Conservation (phyloP, 1,140 invertebrate species). For the Phthorimaea operculella region DNA sequence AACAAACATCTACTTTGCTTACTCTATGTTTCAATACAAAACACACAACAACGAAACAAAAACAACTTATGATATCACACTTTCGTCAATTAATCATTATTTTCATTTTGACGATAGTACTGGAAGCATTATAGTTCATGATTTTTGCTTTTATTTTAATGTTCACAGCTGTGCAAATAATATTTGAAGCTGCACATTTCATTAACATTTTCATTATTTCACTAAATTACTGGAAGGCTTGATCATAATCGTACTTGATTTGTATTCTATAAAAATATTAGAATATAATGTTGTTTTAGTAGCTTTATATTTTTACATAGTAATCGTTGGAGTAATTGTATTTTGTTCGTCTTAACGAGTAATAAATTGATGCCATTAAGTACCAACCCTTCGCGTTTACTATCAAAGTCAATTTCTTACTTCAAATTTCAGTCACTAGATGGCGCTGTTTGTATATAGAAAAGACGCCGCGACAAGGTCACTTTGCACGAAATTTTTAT, state of each 20-base stretch:
- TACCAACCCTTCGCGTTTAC: conserved; percentile 20
- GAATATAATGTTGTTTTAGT: conserved; percentile 59
- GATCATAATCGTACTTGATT: conserved; percentile 58
- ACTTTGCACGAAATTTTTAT: conserved; percentile 2
- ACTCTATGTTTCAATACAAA: conserved; percentile 53
- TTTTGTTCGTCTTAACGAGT: conserved; percentile 40
- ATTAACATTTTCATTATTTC: conserved; percentile 43
- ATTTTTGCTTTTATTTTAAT: conserved; percentile 26
- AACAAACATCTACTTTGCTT: conserved; percentile 34
- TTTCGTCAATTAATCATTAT: conserved; percentile 40
- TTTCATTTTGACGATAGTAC: conserved; percentile 34
- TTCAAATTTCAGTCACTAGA: conserved; percentile 15
- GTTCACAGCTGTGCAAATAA: conserved; percentile 57
- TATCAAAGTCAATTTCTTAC: neutral
- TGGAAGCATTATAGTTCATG: conserved; percentile 49
- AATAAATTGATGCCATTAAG: conserved; percentile 12
- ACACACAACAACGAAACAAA: conserved; percentile 63
- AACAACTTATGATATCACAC: conserved; percentile 65
- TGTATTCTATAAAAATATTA: conserved; percentile 68
- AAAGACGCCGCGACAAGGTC: conserved; percentile 14
- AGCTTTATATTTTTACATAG: conserved; percentile 48
- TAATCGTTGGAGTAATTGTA: conserved; percentile 54
- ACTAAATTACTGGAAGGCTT: conserved; percentile 67
- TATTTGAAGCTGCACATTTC: conserved; percentile 48
- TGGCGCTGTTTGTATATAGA: conserved; percentile 20